A percentile compares a stretch with the other conserved stretches of the same genome.
These are phyloP conservation scores for Brachionus koreanus DNA, from an alignment of 1,140 invertebrate genomes.

Conservation along the genomic window DNA sequence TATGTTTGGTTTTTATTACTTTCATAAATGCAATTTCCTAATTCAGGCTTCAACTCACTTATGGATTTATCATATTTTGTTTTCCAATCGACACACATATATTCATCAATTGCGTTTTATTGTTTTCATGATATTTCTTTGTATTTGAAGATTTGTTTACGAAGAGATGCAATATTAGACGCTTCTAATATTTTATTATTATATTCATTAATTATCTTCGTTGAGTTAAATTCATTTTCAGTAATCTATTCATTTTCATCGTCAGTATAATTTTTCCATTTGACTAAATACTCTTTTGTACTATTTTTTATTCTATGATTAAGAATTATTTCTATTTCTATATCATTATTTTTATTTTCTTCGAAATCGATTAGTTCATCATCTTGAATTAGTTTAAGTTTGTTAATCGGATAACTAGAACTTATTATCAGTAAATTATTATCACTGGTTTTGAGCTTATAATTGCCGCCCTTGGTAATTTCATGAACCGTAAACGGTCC, in stretches of 20 bases:
- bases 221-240: not conserved
- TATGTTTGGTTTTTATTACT: too few relatives aligned
- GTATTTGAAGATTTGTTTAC: not conserved
- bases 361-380: too few relatives aligned
- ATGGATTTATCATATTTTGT: not conserved
- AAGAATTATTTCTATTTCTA: too few relatives aligned
- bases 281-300: not conserved
- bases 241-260: constrained; percentile 29
- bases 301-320: too few relatives aligned
- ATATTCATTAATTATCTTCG: not conserved
- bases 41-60: not conserved
- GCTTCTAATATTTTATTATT: not conserved
- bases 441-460: too few relatives aligned
- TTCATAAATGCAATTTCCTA: too few relatives aligned
- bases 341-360: too few relatives aligned
- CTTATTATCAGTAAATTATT: too few relatives aligned
- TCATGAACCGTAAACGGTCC: too few relatives aligned
- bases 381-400: too few relatives aligned
- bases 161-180: not conserved
- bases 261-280: constrained; percentile 15
- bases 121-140: not conserved
- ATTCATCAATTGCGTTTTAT: not conserved
- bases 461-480: too few relatives aligned
- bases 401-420: too few relatives aligned
- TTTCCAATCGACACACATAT: not conserved